phyloP scores from a whole-genome alignment of 1,140 invertebrate genomes.

The Ceratina australensis region DNA sequence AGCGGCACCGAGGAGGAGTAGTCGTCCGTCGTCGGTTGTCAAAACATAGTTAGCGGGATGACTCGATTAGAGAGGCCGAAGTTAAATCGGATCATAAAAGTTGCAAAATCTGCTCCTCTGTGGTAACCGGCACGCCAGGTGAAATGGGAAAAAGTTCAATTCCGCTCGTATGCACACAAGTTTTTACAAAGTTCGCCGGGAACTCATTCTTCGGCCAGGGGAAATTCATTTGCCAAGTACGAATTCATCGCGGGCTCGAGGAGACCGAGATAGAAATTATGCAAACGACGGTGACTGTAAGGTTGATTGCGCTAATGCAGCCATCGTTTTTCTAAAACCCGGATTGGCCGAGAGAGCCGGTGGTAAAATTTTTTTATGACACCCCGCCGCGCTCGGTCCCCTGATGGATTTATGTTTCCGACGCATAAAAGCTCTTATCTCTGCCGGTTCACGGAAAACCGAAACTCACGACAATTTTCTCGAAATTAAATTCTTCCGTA shows the following conservation, averaged over 20 bases:
- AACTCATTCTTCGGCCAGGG: not conserved
- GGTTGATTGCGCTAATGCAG: conserved; percentile 30
- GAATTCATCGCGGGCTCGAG: conserved; percentile 3
- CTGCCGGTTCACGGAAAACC: not conserved
- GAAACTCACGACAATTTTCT: not conserved
- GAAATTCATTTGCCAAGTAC: conserved; percentile 13
- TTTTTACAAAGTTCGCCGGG: conserved; percentile 1
- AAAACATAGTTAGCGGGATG: conserved; percentile 1
- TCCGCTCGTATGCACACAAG: not conserved
- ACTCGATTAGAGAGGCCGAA: not conserved
- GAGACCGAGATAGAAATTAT: not conserved
- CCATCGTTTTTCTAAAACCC: not conserved
- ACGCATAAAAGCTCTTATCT: not conserved
- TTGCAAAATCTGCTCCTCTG: not conserved
- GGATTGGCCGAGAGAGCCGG: not conserved
- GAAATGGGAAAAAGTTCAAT: not conserved
- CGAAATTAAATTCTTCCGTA: too few relatives aligned
- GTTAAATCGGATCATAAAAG: conserved; percentile 7
- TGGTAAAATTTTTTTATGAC: conserved; percentile 6
- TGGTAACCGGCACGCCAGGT: not conserved
- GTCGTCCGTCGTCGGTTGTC: not conserved
- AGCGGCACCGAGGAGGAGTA: not conserved
- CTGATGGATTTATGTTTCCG: conserved; percentile 21
- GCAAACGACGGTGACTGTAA: not conserved
- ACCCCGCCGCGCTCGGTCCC: not conserved